Conservation (phyloP, 2,797 vertebrate species). For the Rhyacichthys aspro region DNA sequence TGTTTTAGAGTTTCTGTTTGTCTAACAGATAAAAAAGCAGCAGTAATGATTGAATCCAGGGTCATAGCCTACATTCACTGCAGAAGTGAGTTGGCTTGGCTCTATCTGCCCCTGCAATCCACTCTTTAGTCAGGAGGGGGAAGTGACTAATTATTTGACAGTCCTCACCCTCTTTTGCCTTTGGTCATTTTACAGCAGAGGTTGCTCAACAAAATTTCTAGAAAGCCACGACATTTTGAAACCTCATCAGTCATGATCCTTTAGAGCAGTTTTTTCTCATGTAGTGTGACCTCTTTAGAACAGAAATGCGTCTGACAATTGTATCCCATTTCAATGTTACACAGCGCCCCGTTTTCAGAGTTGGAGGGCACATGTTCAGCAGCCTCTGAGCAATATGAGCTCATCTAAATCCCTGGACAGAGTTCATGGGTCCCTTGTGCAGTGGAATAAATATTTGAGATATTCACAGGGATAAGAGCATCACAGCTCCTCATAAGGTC, state of each 20-base stretch:
- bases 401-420: constrained; percentile 18
- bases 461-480: constrained; percentile 16
- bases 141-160: too few species aligned
- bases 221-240: too few species aligned
- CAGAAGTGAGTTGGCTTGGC: background rate
- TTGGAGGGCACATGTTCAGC: background rate
- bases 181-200: too few species aligned
- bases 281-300: too few species aligned
- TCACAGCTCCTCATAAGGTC: constrained; percentile 11
- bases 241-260: too few species aligned
- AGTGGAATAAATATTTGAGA: constrained; percentile 30
- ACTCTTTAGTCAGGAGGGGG: too few species aligned
- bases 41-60: background rate
- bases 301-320: too few species aligned
- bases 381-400: constrained; percentile 18
- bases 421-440: constrained; percentile 8
- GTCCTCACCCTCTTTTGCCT: background rate
- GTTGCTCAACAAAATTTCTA: too few species aligned
- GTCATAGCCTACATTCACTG: background rate
- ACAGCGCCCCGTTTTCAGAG: too few species aligned
- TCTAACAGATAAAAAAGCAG: background rate
- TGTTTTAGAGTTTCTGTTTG: constrained; percentile 9
- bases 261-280: too few species aligned
- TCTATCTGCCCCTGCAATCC: background rate
- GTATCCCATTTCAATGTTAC: too few species aligned